Base-by-base conservation (phyloP, 2,888 invertebrate species). In the Papilio demoleus region DNA sequence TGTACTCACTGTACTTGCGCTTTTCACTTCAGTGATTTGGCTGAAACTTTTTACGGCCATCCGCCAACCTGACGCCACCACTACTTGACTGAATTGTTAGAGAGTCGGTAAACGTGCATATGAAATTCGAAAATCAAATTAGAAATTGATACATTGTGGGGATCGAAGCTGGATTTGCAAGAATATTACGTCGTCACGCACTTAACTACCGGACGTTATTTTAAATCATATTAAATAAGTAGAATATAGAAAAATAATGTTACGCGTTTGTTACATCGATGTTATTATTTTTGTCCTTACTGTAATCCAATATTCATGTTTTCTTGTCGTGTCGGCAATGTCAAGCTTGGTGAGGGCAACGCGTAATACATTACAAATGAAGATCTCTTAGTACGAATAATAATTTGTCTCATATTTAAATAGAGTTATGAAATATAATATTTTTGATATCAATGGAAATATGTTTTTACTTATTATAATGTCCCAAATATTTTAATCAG, bases 331-430 rank as follows among this genome's bases (percentile, higher is more conserved):
- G 53, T 53, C 27, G 24, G 27, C 24, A 53, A 27, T 24, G 14
- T 14, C 12, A 14, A 1, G 50, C 24, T 53, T 53, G 53, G 53
- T 8, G 27, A 2, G 3, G 9, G 27, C 53, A 27, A 53, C 53
- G 53, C 27, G 53, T 53, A 53, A 53, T 53, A 53, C 53, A 53
- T 53, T 14, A 53, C 11, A 27, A 53, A 53, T 53, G 53, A 53
- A 27, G n/a, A 53, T 27, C 53, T 53, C 27, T n/a, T 14, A 53
- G 6, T 27, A 27, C 53, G n/a, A 53, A 53, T 53, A n/a, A 11
- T 53, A 53, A 53, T 50, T 27, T 53, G 27, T 1, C 4, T n/a
- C n/a, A 19, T 9, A 19, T 45, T 45, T 45, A 9, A 45, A 17
- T 3, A 53, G 12, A n/a, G n/a, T 14, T 27, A 14, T 53, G 24